Conservation (phyloP, 2,113 vertebrate species). For the Pandion haliaetus region DNA sequence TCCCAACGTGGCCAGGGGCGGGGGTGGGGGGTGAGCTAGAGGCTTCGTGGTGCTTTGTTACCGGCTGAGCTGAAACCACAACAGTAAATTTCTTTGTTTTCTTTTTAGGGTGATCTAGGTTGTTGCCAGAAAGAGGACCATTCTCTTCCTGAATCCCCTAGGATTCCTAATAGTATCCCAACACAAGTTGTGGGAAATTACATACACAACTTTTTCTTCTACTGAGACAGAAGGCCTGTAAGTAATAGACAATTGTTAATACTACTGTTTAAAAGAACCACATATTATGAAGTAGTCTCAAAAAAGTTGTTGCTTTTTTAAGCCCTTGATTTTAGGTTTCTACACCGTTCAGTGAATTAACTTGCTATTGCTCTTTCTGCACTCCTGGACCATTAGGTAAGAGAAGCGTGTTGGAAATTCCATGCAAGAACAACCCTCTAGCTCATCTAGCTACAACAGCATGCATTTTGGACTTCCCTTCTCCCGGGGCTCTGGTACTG, state of each 20-base stretch:
- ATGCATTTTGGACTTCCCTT: not conserved
- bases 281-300: not conserved
- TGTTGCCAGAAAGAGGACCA: not conserved
- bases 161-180: not conserved
- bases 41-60: too few relatives aligned
- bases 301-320: not conserved
- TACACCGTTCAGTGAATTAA: not conserved
- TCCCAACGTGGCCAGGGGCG: too few relatives aligned
- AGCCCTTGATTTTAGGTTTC: not conserved
- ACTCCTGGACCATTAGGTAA: not conserved
- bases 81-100: not conserved
- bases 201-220: not conserved
- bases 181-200: not conserved
- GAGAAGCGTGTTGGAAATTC: not conserved
- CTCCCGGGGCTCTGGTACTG: not conserved
- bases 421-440: not conserved
- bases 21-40: too few relatives aligned
- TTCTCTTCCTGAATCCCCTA: not conserved
- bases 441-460: not conserved
- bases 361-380: not conserved
- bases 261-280: not conserved
- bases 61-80: too few relatives aligned
- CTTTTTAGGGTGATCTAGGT: not conserved
- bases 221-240: not conserved
- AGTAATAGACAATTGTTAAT: not conserved